Percentiles rank a stretch among this genome's conserved stretches.
Conservation (phyloP, 1,140 invertebrate species). For the Cydia amplana region DNA sequence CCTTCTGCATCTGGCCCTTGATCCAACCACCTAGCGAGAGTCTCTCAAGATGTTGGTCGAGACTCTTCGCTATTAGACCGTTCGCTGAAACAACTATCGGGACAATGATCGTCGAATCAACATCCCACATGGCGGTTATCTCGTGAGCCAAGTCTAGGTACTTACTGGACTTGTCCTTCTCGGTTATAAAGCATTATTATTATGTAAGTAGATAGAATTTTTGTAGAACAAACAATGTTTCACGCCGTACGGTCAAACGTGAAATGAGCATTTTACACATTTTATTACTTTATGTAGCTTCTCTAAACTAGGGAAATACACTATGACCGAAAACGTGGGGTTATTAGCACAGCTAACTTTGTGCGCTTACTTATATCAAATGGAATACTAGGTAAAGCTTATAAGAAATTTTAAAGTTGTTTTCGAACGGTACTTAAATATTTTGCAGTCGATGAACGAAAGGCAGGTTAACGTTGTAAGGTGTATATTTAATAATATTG, state of each 20-base stretch:
- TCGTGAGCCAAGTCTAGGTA: no score
- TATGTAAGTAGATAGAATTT: background rate
- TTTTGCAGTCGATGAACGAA: no score
- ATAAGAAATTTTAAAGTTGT: background rate
- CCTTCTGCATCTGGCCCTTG: no score
- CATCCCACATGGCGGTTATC: no score
- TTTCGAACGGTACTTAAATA: background rate
- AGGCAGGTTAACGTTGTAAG: background rate
- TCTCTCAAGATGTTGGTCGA: no score
- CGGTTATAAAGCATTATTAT: background rate
- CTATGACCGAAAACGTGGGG: no score
- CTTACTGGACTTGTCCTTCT: no score
- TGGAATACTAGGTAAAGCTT: background rate
- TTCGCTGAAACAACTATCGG: no score
- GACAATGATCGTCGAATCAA: no score
- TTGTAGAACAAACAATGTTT: background rate
- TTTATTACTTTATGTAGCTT: background rate
- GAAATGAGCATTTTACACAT: background rate
- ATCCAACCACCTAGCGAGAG: no score
- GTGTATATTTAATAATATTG: background rate
- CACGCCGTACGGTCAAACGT: background rate
- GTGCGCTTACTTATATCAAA: background rate
- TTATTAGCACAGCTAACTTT: background rate
- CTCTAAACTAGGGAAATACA: no score
- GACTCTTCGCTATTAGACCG: no score